Base-by-base conservation (phyloP, 2,888 invertebrate genomes). In the Caradrina kadenii region DNA sequence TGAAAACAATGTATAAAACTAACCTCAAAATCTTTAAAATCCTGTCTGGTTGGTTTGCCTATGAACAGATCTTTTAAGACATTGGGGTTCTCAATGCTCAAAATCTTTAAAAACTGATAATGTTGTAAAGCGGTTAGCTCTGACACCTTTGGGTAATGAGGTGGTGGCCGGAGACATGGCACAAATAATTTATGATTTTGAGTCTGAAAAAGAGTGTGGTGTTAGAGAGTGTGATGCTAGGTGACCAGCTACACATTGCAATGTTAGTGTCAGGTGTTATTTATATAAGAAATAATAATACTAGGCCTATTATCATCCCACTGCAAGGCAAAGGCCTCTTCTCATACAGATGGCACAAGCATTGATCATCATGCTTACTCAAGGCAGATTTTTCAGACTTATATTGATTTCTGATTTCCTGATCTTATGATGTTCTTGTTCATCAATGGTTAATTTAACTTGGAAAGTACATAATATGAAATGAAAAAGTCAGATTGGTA, bases 21-120 rank as follows among this genome's bases (percentile, higher is more conserved):
- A 64, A 95, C 95, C 89, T 93, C 91, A 87, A 90, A 92, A 10
- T 86, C 72, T 42, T 72, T 88, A 8, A 76, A 68, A 65, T 95
- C 94, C 3, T 71, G 26, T 49, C 88, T 91, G 1, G 79, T 88
- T 0, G 94, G 91, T 19, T 85, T 83, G 0, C 87, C 80, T 1
- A 91, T 22, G 17, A 82, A 85, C 13, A 87, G 76, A 0, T 68
- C 69, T 0, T 88, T 85, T 17, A 93, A 76, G 0, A 94, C 72
- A 8, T 87, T 74, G 0, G 91, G 89, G 39, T 90, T 76, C 26
- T 88, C 64, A 0, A 85, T 78, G 75, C 89, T 87, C 13, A 96
- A 49, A 13, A 94, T 92, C 56, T 90, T 92, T 0, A 95, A 74
- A n/a, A 90, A 88, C 39, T 90, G 88, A 15, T 73, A 77, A 26